Conservation (phyloP, 2,888 invertebrate genomes). For the Auanema sp. region DNA sequence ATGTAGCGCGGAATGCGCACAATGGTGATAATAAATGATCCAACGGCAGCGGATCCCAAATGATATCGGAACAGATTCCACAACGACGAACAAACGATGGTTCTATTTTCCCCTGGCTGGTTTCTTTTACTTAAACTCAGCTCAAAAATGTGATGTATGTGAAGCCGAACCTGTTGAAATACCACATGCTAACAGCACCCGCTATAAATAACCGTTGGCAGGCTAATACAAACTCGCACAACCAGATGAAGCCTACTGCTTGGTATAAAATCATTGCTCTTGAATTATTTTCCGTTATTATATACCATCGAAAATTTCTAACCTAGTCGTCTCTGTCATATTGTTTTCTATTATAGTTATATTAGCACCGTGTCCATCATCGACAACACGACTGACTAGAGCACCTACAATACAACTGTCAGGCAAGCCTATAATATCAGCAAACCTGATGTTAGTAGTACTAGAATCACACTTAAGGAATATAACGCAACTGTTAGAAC, state of each 20-base stretch:
- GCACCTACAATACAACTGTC: not conserved
- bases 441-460: slow-evolving; percentile 18
- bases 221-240: slow-evolving; percentile 87
- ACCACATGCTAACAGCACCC: slow-evolving; percentile 90
- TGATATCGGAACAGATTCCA: slow-evolving; percentile 64
- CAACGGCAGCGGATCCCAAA: slow-evolving; percentile 67
- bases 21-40: slow-evolving; percentile 66
- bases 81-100: slow-evolving; percentile 11
- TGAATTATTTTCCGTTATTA: slow-evolving; percentile 40
- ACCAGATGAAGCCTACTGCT: slow-evolving; percentile 85
- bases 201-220: slow-evolving; percentile 92
- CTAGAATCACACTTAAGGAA: slow-evolving; percentile 12
- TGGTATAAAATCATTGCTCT: slow-evolving; percentile 94
- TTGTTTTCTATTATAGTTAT: slow-evolving; percentile 17
- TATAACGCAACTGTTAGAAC: slow-evolving; percentile 11
- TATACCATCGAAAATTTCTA: not conserved
- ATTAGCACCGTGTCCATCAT: slow-evolving; percentile 2
- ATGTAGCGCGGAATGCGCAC: slow-evolving; percentile 66
- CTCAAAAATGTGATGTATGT: not conserved
- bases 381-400: not conserved
- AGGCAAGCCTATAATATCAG: not conserved
- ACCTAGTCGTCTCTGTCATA: slow-evolving; percentile 18
- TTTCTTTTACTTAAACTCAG: not conserved
- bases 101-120: not conserved
- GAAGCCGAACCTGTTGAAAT: slow-evolving; percentile 76